Percentiles rank a stretch among this genome's conserved stretches.
Conservation (phyloP, 2,113 vertebrate species). For the Ibidorhyncha struthersii region DNA sequence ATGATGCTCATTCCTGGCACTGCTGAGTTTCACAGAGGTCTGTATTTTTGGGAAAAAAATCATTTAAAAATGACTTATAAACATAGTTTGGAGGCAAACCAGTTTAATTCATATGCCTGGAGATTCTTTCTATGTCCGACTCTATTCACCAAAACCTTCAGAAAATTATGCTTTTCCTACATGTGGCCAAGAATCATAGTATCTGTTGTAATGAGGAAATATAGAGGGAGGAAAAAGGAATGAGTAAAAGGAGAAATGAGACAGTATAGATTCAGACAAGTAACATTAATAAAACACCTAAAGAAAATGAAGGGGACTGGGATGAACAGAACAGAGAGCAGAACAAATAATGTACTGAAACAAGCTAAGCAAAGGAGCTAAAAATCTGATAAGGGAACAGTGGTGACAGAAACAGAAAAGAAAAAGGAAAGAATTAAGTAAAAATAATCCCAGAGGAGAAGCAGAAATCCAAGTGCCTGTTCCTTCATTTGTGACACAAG, state of each 20-base stretch:
- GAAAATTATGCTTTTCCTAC: not conserved
- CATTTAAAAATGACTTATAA: not conserved
- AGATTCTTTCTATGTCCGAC: not conserved
- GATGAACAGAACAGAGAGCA: not conserved
- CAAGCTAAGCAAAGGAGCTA: not conserved
- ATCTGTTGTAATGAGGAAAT: not conserved
- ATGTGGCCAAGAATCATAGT: not conserved
- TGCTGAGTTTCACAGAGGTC: not conserved
- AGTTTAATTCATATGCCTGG: not conserved
- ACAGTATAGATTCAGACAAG: not conserved
- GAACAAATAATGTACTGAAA: not conserved
- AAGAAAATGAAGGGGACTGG: not conserved
- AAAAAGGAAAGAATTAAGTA: not conserved
- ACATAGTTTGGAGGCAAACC: not conserved
- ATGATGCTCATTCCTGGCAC: accelerated
- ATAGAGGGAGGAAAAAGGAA: not conserved
- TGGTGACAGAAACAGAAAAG: not conserved
- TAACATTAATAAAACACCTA: not conserved
- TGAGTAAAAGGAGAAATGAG: not conserved
- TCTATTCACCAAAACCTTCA: not conserved
- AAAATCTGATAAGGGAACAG: not conserved
- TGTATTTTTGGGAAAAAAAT: not conserved
- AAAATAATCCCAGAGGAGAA: not conserved
- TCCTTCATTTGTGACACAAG: not conserved
- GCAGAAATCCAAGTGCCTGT: not conserved